Conservation (phyloP, 2,888 invertebrate species). For the Pyrrhosoma nymphula region DNA sequence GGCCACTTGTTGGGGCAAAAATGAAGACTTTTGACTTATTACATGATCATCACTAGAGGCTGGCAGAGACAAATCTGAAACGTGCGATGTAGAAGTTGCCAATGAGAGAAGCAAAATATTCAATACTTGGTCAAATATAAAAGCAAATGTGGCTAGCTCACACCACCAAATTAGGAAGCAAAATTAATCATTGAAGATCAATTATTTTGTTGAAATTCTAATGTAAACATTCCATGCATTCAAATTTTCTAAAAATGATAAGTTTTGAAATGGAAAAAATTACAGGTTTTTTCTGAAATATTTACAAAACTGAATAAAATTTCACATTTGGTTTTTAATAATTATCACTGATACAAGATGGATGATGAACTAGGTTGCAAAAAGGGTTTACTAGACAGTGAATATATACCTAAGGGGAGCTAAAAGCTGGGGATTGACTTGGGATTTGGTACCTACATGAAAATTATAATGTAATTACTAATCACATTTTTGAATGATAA, state of each 20-base stretch:
- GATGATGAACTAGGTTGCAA: slow-evolving; percentile 23
- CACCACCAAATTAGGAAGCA: not conserved
- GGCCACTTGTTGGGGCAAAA: slow-evolving; percentile 78
- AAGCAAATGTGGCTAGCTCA: slow-evolving; percentile 26
- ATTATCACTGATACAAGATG: not conserved
- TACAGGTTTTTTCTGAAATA: not conserved
- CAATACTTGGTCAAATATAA: slow-evolving; percentile 46
- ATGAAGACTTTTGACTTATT: slow-evolving; percentile 77
- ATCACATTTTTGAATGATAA: not conserved
- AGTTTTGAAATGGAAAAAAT: not conserved
- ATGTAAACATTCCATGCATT: slow-evolving; percentile 44
- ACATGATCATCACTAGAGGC: slow-evolving; percentile 81
- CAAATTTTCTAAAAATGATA: not conserved
- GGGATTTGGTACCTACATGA: slow-evolving; percentile 17
- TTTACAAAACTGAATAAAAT: slow-evolving; percentile 13
- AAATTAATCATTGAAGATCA: not conserved
- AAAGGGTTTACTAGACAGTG: not conserved
- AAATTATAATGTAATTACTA: slow-evolving; percentile 36
- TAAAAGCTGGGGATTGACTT: slow-evolving; percentile 58
- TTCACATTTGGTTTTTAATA: not conserved
- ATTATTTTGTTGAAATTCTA: not conserved
- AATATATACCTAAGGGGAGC: slow-evolving; percentile 10
- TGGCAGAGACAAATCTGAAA: slow-evolving; percentile 82
- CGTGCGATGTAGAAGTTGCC: slow-evolving; percentile 78
- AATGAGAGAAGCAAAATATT: slow-evolving; percentile 70